Conservation (phyloP, 64 coral and sea anemone genomes). For the Trachythela sp. region DNA sequence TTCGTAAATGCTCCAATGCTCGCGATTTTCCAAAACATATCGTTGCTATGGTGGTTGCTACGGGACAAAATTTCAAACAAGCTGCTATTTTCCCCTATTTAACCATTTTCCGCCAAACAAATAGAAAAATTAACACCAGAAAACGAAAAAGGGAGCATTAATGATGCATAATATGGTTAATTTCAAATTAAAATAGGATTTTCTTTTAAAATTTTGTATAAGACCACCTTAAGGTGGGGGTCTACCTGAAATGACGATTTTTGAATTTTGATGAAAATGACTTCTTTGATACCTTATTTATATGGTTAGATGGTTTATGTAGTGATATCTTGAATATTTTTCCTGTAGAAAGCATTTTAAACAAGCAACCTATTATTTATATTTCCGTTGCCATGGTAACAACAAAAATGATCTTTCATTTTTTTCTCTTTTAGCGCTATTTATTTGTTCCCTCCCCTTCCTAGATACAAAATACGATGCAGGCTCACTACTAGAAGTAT, state of each 20-base stretch:
- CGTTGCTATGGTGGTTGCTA: too few relatives aligned
- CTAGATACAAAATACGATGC: background rate
- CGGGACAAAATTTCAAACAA: too few relatives aligned
- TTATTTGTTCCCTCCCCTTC: background rate
- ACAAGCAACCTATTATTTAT: background rate
- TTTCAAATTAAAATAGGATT: too few relatives aligned
- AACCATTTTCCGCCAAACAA: too few relatives aligned
- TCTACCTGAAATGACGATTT: background rate
- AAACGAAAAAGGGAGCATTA: too few relatives aligned
- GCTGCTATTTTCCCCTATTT: too few relatives aligned
- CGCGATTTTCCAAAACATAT: too few relatives aligned
- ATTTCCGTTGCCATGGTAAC: background rate
- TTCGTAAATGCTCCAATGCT: too few relatives aligned
- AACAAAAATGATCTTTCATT: background rate
- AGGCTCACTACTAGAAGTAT: background rate
- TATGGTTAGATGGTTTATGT: background rate
- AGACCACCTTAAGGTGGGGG: too few relatives aligned
- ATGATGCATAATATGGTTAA: too few relatives aligned
- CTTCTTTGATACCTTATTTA: background rate
- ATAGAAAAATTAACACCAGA: too few relatives aligned
- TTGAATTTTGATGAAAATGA: background rate
- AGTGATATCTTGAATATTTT: background rate
- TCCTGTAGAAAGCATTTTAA: background rate
- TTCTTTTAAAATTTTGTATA: too few relatives aligned
- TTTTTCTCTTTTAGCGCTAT: background rate